Percentiles rank a stretch among this genome's conserved stretches.
Evolutionary conservation across 2,797 vertebrate genomes (phyloP).

Genomic region (Chaunax sp.): DNA sequence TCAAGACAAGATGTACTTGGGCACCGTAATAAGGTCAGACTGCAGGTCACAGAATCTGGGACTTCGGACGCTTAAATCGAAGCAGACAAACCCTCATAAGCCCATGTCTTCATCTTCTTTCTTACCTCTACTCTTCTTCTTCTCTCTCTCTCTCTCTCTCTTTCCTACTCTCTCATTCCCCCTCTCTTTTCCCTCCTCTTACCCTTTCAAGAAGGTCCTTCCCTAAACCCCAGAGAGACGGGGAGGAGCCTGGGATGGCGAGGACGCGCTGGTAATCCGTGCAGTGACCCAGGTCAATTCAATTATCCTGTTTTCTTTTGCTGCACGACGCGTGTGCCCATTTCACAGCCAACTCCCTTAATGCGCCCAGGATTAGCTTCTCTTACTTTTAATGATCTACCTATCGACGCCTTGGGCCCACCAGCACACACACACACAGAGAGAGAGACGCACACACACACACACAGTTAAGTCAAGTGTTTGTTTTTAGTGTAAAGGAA

Average conservation of each 20-base stretch:
- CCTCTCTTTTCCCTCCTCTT: slow-evolving; percentile 66
- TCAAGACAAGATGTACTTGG: slow-evolving; percentile 48
- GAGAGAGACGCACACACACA: slow-evolving; percentile 21
- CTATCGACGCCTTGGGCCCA: slow-evolving; percentile 82
- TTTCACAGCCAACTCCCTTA: slow-evolving; percentile 87
- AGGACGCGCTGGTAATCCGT: slow-evolving; percentile 84
- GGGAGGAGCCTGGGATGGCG: slow-evolving; percentile 76
- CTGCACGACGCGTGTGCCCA: slow-evolving; percentile 83
- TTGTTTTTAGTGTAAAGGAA: slow-evolving; percentile 61
- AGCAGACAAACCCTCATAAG: slow-evolving; percentile 54
- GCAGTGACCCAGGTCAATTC: slow-evolving; percentile 87
- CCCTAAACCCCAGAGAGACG: slow-evolving; percentile 79
- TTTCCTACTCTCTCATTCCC: slow-evolving; percentile 60
- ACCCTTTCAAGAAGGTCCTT: slow-evolving; percentile 81
- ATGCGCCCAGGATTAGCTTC: slow-evolving; percentile 88
- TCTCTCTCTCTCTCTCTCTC: slow-evolving; percentile 21
- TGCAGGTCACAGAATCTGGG: slow-evolving; percentile 48
- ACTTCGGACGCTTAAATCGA: slow-evolving; percentile 48
- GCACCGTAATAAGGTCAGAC: slow-evolving; percentile 44
- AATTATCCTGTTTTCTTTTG: slow-evolving; percentile 89
- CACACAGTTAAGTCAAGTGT: slow-evolving; percentile 51
- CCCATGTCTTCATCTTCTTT: slow-evolving; percentile 20
- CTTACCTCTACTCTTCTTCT: slow-evolving; percentile 25
- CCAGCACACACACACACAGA: slow-evolving; percentile 40
- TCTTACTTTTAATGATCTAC: slow-evolving; percentile 90